Evolutionary conservation across 2,797 vertebrate species (phyloP), one percentile per base, ranked within the genome.

Genomic region (Hephaestus fuliginosus): DNA sequence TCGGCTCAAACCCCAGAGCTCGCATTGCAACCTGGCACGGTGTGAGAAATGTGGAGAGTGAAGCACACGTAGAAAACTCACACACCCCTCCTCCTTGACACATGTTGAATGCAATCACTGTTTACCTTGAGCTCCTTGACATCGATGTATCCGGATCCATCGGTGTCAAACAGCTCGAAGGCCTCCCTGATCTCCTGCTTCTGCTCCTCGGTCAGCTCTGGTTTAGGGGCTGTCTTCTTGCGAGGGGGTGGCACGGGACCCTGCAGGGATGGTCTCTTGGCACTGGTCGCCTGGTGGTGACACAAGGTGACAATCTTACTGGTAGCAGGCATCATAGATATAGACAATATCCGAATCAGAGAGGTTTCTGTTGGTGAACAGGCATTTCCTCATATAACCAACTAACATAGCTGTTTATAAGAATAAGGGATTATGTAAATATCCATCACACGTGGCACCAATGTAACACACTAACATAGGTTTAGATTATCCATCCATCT

Each of bases 1-100:
- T 99, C 4, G 97, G 98, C 84, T 99, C 98, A 86, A 99, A 98
- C 0, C 97, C 98, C 62, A 99, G 94, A 0, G 98, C 97, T 89
- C 98, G 96, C 98, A 99, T 98, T 20, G 97, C 97, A 33, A 99
- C 98, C 98, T 99, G 93, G 18, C 70, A 86, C 49, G 87, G 25
- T 71, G 78, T 25, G 25, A 76, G 17, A 81, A 5, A 65, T 7
- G 48, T 2, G 17, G 25, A 69, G 43, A 36, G 28, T 74, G 22
- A 69, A 22, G 30, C 15, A 60, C 52, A 48, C 12, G 36, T 1
- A 49, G 1, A 14, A 39, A 15, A 52, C 28, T 14, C 13, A 20
- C n/a, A 5, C 2, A 7, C 44, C 0, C 3, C 36, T 4, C 36
- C 8, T 39, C 36, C 36, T 36, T 5, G 25, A 30, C 33, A 64